Evolutionary conservation across 2,113 vertebrate species (phyloP).

Genomic region (Gallinago undulata): DNA sequence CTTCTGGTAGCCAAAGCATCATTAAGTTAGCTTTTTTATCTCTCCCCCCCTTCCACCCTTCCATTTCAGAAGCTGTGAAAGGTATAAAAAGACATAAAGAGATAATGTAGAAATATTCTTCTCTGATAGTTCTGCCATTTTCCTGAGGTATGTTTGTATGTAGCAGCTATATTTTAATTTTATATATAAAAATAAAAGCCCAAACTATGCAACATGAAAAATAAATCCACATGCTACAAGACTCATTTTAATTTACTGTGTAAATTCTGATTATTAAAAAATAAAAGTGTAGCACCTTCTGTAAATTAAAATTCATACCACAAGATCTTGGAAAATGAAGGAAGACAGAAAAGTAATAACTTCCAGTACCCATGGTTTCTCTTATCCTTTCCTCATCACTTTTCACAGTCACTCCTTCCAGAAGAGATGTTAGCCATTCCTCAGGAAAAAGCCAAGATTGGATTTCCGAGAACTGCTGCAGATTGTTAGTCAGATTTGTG

Average conservation of each 20-base stretch:
- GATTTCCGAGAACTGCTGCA: conserved; percentile 78
- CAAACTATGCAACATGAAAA: background rate
- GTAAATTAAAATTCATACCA: background rate
- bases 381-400: conserved; percentile 79
- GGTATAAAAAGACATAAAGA: background rate
- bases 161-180: background rate
- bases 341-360: background rate
- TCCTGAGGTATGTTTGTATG: background rate
- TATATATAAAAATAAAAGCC: background rate
- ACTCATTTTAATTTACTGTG: background rate
- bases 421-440: conserved; percentile 68
- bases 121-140: background rate
- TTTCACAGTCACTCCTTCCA: conserved; percentile 79
- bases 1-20: background rate
- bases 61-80: background rate
- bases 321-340: background rate
- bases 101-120: background rate
- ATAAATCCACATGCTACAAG: background rate
- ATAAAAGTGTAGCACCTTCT: background rate
- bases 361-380: conserved; percentile 80
- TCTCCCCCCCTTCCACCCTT: too few species aligned
- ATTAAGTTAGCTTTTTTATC: background rate
- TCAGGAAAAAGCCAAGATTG: conserved; percentile 78
- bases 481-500: conserved; percentile 69
- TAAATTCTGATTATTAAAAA: background rate